These are phyloP conservation scores for Ochlodes sylvanus DNA, from an alignment of 2,888 invertebrate species.

Conservation along the genomic window DNA sequence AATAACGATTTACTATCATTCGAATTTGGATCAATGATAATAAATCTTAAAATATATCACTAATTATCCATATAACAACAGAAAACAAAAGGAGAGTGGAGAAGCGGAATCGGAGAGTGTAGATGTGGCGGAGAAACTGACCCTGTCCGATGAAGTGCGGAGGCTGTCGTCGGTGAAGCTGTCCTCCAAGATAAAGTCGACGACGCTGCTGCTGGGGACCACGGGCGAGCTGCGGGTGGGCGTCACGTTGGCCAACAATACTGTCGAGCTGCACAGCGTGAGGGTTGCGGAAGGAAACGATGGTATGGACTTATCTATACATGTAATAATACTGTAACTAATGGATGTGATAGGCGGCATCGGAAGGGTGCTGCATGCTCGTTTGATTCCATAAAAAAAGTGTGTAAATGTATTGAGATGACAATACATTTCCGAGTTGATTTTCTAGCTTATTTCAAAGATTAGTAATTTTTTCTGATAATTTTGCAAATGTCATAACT, in stretches of 20 bases:
- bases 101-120: conserved; percentile 61
- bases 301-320: conserved; percentile 63
- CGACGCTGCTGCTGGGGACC: conserved; percentile 88
- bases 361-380: too few species aligned
- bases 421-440: too few species aligned
- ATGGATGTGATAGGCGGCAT: too few species aligned
- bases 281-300: conserved; percentile 83
- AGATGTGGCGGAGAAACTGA: conserved; percentile 72
- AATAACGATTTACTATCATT: too few species aligned
- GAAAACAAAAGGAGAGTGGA: conserved; percentile 70
- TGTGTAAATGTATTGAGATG: too few species aligned
- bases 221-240: conserved; percentile 89
- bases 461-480: too few species aligned
- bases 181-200: conserved; percentile 88
- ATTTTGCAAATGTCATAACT: neutral
- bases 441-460: too few species aligned
- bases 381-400: too few species aligned
- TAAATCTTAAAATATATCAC: too few species aligned
- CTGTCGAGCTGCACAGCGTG: conserved; percentile 88
- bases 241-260: conserved; percentile 89
- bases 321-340: too few species aligned
- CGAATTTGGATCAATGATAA: too few species aligned
- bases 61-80: conserved; percentile 40
- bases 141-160: conserved; percentile 90
- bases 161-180: conserved; percentile 88